These are phyloP conservation scores for Drosophila guanche DNA, from an alignment of 1,140 invertebrate genomes.

Conservation along the genomic window DNA sequence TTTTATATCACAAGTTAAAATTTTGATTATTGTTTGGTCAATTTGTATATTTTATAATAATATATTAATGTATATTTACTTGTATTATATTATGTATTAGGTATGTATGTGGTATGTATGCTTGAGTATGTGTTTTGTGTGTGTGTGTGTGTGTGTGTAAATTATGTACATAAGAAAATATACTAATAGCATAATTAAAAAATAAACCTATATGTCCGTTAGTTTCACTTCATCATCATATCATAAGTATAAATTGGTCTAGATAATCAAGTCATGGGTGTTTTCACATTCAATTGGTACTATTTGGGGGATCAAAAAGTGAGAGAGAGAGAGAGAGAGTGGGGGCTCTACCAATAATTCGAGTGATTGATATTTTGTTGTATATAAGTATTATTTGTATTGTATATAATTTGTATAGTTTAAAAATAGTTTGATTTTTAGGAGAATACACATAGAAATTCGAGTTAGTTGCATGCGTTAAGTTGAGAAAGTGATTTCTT, in stretches of 20 bases:
- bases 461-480: conserved; percentile 75
- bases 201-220: conserved; percentile 44
- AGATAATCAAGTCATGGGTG: conserved; percentile 73
- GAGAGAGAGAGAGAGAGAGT: too few relatives aligned
- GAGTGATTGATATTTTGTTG: conserved; percentile 27
- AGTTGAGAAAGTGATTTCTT: conserved; percentile 39
- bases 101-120: conserved; percentile 46
- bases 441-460: conserved; percentile 75
- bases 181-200: conserved; percentile 65
- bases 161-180: conserved; percentile 77
- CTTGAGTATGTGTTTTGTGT: conserved; percentile 13
- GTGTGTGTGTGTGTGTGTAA: conserved; percentile 40
- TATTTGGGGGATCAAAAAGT: conserved; percentile 25
- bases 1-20: conserved; percentile 83
- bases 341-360: conserved; percentile 51
- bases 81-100: conserved; percentile 36
- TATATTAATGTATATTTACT: conserved; percentile 38
- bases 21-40: conserved; percentile 83
- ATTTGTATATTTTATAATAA: conserved; percentile 61
- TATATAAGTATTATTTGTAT: conserved; percentile 13
- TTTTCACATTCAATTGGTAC: conserved; percentile 30
- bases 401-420: conserved; percentile 35
- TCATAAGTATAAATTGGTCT: conserved; percentile 70
- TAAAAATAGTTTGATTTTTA: conserved; percentile 53
- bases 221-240: conserved; percentile 19